Evolutionary conservation across 2,888 invertebrate genomes (phyloP), one percentile per base, ranked within the genome.

Genomic region (Tridacna crocea): DNA sequence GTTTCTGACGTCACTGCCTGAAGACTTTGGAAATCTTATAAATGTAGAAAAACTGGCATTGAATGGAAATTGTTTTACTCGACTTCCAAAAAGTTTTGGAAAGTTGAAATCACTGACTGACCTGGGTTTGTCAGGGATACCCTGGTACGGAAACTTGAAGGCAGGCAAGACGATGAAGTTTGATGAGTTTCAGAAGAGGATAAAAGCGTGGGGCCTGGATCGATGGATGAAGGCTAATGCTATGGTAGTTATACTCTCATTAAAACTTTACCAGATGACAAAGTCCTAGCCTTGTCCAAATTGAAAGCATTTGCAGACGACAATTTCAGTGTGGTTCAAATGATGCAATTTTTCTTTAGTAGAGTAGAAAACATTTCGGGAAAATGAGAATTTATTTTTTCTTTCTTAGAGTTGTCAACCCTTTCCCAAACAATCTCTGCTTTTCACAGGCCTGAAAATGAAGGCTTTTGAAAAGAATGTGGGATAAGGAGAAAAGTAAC

Each of bases 51-150:
- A 83, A 65, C 82, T 93, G 22, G 84, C 87, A 72, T 75, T 89
- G 12, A 87, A 85, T 72, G 91, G 91, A 1, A 92, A 91, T 80
- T 91, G 91, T 81, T 85, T 92, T 47, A 84, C 87, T 0, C 36
- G 66, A 0, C 78, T 92, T n/a, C 92, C 92, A 0, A 80, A 87
- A 46, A 88, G 88, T 75, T 85, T 93, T 55, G 65, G 74, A 15
- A 83, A 89, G 19, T 84, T 93, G 55, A 82, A 80, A 46, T 70
- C 85, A 1, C 85, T 93, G 73, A 79, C 75, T 12, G 88, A 91
- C 15, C 86, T 93, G 19, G 83, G 87, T 13, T 79, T 93, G 47
- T 77, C 72, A 46, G 93, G 93, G 8, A 88, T 92, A 0, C 78
- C 86, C 12, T 93, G 93, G 93, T 81, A 90, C 36, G 85, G 89